phyloP scores from a whole-genome alignment of 1,140 invertebrate species.

The Drosophila santomea region DNA sequence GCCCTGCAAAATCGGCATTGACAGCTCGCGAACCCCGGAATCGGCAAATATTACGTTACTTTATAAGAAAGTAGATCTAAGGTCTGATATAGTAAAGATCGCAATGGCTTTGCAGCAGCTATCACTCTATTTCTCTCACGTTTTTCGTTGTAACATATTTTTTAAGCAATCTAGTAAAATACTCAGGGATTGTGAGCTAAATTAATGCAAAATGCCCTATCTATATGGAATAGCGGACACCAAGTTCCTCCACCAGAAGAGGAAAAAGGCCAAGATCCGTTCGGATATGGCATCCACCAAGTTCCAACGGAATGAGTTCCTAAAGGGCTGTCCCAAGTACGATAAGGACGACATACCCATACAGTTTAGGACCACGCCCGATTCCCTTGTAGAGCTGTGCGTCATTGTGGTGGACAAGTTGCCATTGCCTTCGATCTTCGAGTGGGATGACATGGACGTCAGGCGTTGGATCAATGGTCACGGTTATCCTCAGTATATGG shows the following conservation, averaged over 20 bases:
- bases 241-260: conserved; percentile 46
- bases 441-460: conserved; percentile 65
- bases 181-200: background rate
- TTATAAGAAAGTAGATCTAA: background rate
- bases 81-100: background rate
- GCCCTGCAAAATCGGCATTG: conserved; percentile 21
- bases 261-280: background rate
- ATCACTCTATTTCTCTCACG: background rate
- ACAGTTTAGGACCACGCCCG: conserved; percentile 47
- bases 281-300: conserved; percentile 24
- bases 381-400: conserved; percentile 50
- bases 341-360: conserved; percentile 60
- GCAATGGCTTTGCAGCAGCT: background rate
- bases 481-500: conserved; percentile 73
- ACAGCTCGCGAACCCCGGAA: background rate
- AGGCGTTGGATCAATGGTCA: conserved; percentile 52
- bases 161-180: conserved; percentile 1
- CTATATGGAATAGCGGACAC: conserved; percentile 69
- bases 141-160: conserved; percentile 10
- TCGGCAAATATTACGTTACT: background rate
- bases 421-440: conserved; percentile 51
- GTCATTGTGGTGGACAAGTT: conserved; percentile 56
- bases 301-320: conserved; percentile 30
- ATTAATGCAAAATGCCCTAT: conserved; percentile 55
- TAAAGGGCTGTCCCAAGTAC: conserved; percentile 38